Evolutionary conservation across 2,797 vertebrate species (phyloP).

Genomic region (Melopsittacus undulatus): DNA sequence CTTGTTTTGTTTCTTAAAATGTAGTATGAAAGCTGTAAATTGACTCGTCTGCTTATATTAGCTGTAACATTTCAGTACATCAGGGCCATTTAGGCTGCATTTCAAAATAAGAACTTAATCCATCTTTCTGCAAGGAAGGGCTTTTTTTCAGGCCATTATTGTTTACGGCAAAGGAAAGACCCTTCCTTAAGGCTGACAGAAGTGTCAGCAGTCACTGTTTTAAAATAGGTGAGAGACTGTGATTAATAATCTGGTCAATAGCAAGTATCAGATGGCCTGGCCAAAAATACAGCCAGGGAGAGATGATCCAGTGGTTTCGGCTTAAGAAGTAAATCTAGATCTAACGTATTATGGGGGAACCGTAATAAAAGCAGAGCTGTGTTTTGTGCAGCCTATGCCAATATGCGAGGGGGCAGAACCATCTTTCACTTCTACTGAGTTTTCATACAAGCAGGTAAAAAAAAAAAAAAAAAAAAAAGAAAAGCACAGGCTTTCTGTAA

Average conservation of each 20-base stretch:
- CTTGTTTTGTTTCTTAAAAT: slow-evolving; percentile 60
- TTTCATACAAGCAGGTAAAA: not conserved
- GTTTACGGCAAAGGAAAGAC: not conserved
- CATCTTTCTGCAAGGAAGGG: slow-evolving; percentile 9
- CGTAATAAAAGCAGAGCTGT: not conserved
- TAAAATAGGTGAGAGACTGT: not conserved
- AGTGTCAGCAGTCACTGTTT: not conserved
- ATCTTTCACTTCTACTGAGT: not conserved
- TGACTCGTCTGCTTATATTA: slow-evolving; percentile 66
- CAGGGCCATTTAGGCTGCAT: slow-evolving; percentile 35
- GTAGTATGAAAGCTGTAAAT: slow-evolving; percentile 67
- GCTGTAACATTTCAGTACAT: slow-evolving; percentile 48
- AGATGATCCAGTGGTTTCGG: not conserved
- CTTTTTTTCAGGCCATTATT: not conserved
- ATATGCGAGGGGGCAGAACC: not conserved
- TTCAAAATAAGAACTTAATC: slow-evolving; percentile 42
- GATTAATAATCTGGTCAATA: not conserved
- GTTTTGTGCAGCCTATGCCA: not conserved
- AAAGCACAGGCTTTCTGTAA: not conserved
- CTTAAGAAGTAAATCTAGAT: not conserved
- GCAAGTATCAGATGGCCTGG: not conserved
- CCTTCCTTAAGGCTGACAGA: not conserved
- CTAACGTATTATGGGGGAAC: not conserved
- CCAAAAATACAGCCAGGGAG: not conserved
- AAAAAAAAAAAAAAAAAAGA: too few relatives aligned